phyloP scores from a whole-genome alignment of 30 jellyfish, hydroid and myxozoan species.

The Pelagia noctiluca region DNA sequence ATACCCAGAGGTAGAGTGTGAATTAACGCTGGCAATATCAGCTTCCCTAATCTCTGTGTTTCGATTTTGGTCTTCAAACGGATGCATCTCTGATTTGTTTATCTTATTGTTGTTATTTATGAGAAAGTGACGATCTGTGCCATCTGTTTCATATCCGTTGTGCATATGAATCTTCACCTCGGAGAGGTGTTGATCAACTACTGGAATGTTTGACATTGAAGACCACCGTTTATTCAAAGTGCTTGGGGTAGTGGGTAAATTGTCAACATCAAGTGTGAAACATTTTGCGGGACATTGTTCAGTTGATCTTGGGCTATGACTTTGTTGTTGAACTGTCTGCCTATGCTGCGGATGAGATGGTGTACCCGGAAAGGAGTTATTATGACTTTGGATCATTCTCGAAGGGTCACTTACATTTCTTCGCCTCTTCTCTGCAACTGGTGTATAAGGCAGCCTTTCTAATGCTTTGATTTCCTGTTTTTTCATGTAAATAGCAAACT shows the following conservation, averaged over 20 bases:
- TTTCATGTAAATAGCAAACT: conserved; percentile 61
- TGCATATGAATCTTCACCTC: conserved; percentile 62
- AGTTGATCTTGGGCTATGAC: not conserved
- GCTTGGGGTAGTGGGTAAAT: conserved; percentile 47
- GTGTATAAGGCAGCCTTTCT: conserved; percentile 68
- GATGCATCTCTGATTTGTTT: not conserved
- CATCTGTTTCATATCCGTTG: conserved; percentile 69
- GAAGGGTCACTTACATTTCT: conserved; percentile 7
- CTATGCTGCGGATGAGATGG: not conserved
- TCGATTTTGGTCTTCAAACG: not conserved
- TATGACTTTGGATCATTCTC: not conserved
- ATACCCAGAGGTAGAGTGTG: conserved; percentile 71
- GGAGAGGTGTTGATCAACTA: not conserved
- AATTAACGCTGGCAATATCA: conserved; percentile 62
- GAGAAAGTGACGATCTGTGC: conserved; percentile 12
- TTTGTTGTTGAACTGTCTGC: conserved; percentile 8
- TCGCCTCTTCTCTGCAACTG: not conserved
- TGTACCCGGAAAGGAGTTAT: conserved; percentile 2
- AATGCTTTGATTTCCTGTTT: conserved; percentile 62
- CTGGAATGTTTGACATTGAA: conserved; percentile 39
- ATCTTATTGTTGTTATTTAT: not conserved
- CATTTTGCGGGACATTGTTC: not conserved
- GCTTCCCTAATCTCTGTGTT: not conserved
- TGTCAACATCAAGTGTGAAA: conserved; percentile 55
- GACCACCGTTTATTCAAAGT: conserved; percentile 39